phyloP scores from a whole-genome alignment of 2,113 vertebrate species.

The Phodopus roborovskii region DNA sequence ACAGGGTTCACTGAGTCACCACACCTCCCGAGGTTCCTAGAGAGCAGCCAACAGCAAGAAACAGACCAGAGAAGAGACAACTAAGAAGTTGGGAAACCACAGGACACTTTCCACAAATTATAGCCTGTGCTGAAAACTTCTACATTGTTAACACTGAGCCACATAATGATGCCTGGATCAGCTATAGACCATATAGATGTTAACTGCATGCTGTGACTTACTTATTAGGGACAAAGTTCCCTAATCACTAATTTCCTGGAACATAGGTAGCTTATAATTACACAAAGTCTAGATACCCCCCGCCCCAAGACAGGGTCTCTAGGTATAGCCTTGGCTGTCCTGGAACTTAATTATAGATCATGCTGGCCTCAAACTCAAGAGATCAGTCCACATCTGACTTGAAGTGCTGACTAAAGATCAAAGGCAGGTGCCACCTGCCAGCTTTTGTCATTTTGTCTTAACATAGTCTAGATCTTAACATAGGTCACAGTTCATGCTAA shows the following conservation, averaged over 20 bases:
- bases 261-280: too few species aligned
- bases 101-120: not conserved
- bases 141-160: not conserved
- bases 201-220: not conserved
- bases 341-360: not conserved
- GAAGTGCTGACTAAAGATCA: not conserved
- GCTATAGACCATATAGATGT: not conserved
- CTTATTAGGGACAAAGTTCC: not conserved
- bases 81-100: not conserved
- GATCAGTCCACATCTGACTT: too few species aligned
- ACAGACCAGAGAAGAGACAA: not conserved
- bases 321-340: not conserved
- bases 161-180: not conserved
- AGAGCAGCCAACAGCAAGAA: not conserved
- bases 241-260: too few species aligned
- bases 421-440: not conserved
- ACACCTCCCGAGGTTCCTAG: not conserved
- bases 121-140: not conserved
- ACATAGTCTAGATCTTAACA: not conserved
- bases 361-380: too few species aligned
- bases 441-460: not conserved
- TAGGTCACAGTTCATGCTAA: not conserved
- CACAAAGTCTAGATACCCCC: not conserved
- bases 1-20: not conserved
- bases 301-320: not conserved